Conservation (phyloP, 2,113 vertebrate genomes). For the Dicaeum eximium region DNA sequence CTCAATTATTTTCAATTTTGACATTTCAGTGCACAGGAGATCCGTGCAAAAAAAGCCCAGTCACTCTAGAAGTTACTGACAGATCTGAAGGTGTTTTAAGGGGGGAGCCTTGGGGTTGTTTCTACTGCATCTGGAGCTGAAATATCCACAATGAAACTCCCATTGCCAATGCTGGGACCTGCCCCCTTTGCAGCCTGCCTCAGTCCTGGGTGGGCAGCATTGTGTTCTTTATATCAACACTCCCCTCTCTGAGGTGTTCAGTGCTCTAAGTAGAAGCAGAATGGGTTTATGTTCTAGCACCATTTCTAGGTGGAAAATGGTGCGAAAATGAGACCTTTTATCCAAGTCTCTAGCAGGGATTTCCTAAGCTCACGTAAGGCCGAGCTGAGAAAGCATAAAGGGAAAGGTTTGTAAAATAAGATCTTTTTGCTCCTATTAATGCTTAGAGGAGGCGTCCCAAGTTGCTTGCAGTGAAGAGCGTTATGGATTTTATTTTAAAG, state of each 20-base stretch:
- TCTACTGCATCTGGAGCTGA: background rate
- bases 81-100: background rate
- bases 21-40: background rate
- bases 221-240: background rate
- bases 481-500: constrained; percentile 8
- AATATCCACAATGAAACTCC: background rate
- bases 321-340: background rate
- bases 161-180: background rate
- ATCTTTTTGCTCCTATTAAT: background rate
- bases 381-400: background rate
- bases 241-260: background rate
- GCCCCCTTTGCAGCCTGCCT: background rate
- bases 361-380: background rate
- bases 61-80: background rate
- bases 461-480: background rate
- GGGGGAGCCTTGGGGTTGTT: background rate
- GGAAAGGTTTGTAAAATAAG: background rate
- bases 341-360: background rate
- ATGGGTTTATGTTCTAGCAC: background rate
- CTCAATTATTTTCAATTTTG: background rate
- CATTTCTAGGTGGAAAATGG: background rate
- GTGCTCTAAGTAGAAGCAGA: background rate
- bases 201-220: background rate
- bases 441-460: background rate
- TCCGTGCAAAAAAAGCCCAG: rapidly evolving